Evolutionary conservation across 2,888 invertebrate species (phyloP).

Genomic region (Microchrysa polita): DNA sequence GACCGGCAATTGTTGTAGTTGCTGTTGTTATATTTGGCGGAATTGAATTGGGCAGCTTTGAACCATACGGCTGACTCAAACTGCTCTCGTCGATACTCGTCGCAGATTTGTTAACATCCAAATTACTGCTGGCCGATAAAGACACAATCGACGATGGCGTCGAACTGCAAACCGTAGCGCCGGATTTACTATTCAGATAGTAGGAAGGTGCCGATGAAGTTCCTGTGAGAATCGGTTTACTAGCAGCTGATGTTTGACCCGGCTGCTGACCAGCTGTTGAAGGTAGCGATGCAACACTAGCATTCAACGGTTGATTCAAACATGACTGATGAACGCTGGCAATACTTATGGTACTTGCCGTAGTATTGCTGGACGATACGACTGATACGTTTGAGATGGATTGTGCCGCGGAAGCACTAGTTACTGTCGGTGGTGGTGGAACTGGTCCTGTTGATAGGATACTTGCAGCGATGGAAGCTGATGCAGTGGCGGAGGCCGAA

Average conservation of each 20-base stretch:
- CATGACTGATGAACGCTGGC: slow-evolving; percentile 46
- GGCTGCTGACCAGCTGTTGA: slow-evolving; percentile 59
- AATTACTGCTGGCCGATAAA: slow-evolving; percentile 34
- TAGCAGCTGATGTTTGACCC: slow-evolving; percentile 53
- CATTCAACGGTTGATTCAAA: slow-evolving; percentile 40
- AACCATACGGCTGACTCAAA: slow-evolving; percentile 19
- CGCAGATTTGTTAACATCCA: slow-evolving; percentile 27
- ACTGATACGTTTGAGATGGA: neutral
- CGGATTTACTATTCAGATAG: slow-evolving; percentile 41
- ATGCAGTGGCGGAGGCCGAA: slow-evolving; percentile 54
- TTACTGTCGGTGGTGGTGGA: slow-evolving; percentile 43
- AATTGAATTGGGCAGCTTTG: slow-evolving; percentile 23
- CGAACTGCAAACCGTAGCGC: slow-evolving; percentile 53
- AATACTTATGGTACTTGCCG: slow-evolving; percentile 48
- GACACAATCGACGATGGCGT: slow-evolving; percentile 49
- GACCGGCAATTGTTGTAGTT: slow-evolving; percentile 39
- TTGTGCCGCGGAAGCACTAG: neutral
- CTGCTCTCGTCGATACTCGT: slow-evolving; percentile 4
- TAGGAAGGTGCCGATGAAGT: slow-evolving; percentile 44
- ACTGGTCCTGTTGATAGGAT: slow-evolving; percentile 49
- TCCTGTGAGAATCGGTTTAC: slow-evolving; percentile 48
- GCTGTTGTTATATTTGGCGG: slow-evolving; percentile 30
- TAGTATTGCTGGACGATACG: slow-evolving; percentile 24
- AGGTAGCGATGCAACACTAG: slow-evolving; percentile 21
- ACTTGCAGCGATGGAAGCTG: slow-evolving; percentile 29